phyloP scores from a whole-genome alignment of 2,888 invertebrate species.

The Heliconius charithonia region DNA sequence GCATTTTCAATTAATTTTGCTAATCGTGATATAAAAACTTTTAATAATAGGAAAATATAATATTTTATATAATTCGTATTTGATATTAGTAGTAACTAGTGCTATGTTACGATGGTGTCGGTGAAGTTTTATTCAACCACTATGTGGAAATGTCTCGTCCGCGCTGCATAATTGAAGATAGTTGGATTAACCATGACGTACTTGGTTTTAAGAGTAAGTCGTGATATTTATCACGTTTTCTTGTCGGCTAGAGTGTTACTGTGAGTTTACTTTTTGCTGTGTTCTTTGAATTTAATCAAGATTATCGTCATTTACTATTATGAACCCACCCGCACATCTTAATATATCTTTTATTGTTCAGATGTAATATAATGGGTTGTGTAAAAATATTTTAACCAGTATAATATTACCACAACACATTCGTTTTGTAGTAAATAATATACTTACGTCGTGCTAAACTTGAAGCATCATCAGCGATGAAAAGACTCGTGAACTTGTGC shows the following conservation, averaged over 20 bases:
- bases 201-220: slow-evolving; percentile 66
- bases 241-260: slow-evolving; percentile 37
- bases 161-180: slow-evolving; percentile 37
- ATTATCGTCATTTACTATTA: slow-evolving; percentile 21
- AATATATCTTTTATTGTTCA: too few relatives aligned
- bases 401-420: slow-evolving; percentile 10
- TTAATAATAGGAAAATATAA: background rate
- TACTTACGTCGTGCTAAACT: slow-evolving; percentile 26
- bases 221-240: slow-evolving; percentile 50
- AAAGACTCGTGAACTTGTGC: slow-evolving; percentile 38
- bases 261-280: slow-evolving; percentile 16
- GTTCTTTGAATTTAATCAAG: slow-evolving; percentile 18
- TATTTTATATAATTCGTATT: slow-evolving; percentile 1
- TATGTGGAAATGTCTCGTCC: slow-evolving; percentile 36
- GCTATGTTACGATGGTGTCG: background rate
- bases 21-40: slow-evolving; percentile 7
- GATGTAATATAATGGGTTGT: background rate
- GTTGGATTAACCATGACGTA: slow-evolving; percentile 64
- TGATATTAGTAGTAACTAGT: background rate
- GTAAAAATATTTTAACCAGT: background rate
- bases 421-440: slow-evolving; percentile 25
- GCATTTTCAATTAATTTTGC: slow-evolving; percentile 47
- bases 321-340: background rate
- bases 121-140: slow-evolving; percentile 8
- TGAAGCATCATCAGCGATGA: slow-evolving; percentile 34